These are phyloP conservation scores for Catamblyrhynchus diadema DNA, from an alignment of 2,797 vertebrate species.

Conservation along the genomic window DNA sequence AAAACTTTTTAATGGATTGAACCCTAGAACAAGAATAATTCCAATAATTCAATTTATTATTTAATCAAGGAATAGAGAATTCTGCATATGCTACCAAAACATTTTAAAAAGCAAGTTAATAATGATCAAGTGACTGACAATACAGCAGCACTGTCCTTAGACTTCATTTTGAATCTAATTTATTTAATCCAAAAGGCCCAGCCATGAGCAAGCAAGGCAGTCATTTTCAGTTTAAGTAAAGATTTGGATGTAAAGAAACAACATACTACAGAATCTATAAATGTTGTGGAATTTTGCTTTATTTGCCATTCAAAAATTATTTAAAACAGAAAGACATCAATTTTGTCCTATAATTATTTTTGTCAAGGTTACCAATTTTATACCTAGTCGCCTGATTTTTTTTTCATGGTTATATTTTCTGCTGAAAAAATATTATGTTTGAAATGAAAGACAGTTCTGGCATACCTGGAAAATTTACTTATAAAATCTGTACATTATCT, in stretches of 20 bases:
- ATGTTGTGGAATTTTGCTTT: not conserved
- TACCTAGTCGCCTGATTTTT: not conserved
- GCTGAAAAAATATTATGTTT: not conserved
- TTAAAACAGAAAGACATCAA: not conserved
- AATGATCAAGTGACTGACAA: not conserved
- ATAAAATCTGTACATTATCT: not conserved
- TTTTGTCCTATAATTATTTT: not conserved
- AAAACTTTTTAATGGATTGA: not conserved
- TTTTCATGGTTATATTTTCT: not conserved
- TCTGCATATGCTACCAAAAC: not conserved
- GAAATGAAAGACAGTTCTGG: not conserved
- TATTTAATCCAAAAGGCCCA: not conserved
- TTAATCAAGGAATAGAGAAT: not conserved
- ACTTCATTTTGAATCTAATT: not conserved
- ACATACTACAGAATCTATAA: not conserved
- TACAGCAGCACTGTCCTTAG: not conserved
- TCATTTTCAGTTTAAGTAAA: not conserved
- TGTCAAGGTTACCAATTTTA: not conserved
- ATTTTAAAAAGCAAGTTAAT: not conserved
- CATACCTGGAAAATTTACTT: not conserved
- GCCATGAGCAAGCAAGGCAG: not conserved
- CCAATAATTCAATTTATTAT: not conserved
- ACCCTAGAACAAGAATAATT: not conserved
- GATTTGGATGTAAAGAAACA: not conserved
- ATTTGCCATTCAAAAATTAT: not conserved